Evolutionary conservation across 1,140 invertebrate genomes (phyloP).

Genomic region (Drosophila neocordata): DNA sequence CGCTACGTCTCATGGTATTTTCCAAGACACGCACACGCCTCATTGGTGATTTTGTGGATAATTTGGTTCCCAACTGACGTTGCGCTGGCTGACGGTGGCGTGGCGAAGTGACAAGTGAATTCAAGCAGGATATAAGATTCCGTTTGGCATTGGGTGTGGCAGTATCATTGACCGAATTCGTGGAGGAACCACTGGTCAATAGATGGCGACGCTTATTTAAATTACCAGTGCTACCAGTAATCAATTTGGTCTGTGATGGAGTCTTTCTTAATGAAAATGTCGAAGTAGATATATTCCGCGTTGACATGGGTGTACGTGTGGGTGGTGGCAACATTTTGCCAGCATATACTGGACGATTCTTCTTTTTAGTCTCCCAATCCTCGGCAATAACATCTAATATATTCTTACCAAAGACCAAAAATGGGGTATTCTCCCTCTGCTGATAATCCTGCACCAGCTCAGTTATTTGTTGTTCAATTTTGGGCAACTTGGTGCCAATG

Average conservation of each 20-base stretch:
- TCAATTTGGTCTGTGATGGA: constrained; percentile 52
- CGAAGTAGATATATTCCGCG: constrained; percentile 62
- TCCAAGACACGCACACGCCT: constrained; percentile 63
- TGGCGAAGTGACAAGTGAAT: constrained; percentile 32
- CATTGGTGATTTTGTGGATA: constrained; percentile 48
- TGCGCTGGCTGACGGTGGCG: constrained; percentile 6
- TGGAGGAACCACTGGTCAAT: not conserved
- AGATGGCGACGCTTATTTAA: constrained; percentile 49
- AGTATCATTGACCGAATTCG: constrained; percentile 6
- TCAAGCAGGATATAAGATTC: constrained; percentile 48
- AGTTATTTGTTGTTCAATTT: constrained; percentile 86
- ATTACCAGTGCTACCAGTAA: constrained; percentile 54
- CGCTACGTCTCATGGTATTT: constrained; percentile 60
- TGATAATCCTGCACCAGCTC: constrained; percentile 84
- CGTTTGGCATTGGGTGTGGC: constrained; percentile 60
- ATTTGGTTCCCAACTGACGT: constrained; percentile 10
- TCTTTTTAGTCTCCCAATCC: constrained; percentile 84
- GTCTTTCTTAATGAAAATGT: constrained; percentile 66
- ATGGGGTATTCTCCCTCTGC: constrained; percentile 83
- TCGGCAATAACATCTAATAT: constrained; percentile 84
- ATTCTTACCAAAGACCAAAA: constrained; percentile 85
- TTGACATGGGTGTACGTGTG: constrained; percentile 61
- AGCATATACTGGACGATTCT: constrained; percentile 28
- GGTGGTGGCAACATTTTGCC: constrained; percentile 49
- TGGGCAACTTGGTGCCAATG: constrained; percentile 87